These are phyloP conservation scores for Lutjanus argentimaculatus DNA, from an alignment of 2,797 vertebrate species.

Conservation along the genomic window DNA sequence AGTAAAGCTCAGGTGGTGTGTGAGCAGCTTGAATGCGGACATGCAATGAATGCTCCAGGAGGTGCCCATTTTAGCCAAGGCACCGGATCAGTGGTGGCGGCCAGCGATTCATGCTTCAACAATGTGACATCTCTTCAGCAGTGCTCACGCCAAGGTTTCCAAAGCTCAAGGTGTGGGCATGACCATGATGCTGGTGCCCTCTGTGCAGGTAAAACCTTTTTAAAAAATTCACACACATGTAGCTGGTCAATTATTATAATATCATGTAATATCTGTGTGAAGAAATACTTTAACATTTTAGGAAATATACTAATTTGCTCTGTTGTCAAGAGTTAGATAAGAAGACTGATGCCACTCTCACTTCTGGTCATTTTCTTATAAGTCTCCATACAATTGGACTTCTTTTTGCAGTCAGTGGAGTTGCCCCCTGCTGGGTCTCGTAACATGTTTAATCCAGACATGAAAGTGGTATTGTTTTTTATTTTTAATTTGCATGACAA, in stretches of 20 bases:
- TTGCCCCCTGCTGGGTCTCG: too few relatives aligned
- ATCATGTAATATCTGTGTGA: too few relatives aligned
- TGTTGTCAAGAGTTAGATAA: neutral
- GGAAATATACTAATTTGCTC: too few relatives aligned
- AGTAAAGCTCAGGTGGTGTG: slow-evolving; percentile 70
- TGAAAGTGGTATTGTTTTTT: too few relatives aligned
- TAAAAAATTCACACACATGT: too few relatives aligned
- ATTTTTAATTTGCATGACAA: too few relatives aligned
- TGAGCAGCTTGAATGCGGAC: slow-evolving; percentile 68
- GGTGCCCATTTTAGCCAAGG: slow-evolving; percentile 56
- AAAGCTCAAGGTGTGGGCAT: slow-evolving; percentile 61
- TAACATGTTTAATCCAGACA: too few relatives aligned
- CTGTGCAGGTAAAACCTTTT: slow-evolving; percentile 75
- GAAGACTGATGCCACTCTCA: too few relatives aligned
- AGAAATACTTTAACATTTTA: neutral
- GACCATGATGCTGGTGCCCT: slow-evolving; percentile 57
- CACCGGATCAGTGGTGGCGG: slow-evolving; percentile 65
- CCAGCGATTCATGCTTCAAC: slow-evolving; percentile 61
- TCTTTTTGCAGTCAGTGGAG: too few relatives aligned
- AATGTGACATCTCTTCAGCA: slow-evolving; percentile 53
- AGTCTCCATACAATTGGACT: too few relatives aligned
- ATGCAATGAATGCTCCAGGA: neutral
- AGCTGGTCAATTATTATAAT: neutral
- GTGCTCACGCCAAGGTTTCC: slow-evolving; percentile 70
- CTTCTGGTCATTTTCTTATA: neutral